Evolutionary conservation across 2,888 invertebrate species (phyloP).

Genomic region (Acheta domesticus): DNA sequence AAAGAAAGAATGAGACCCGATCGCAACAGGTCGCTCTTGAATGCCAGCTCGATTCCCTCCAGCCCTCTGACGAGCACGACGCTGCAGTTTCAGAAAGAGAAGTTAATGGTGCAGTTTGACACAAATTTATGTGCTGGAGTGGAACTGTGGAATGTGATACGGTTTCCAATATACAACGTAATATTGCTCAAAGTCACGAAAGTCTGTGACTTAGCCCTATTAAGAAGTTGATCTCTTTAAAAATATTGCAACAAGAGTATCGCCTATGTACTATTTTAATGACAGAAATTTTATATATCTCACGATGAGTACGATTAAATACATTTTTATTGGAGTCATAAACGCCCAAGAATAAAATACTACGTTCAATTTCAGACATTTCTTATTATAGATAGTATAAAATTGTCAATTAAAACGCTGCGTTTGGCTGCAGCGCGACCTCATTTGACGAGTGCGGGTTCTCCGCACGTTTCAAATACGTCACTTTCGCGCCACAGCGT

Average conservation of each 20-base stretch:
- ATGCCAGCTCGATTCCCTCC: not conserved
- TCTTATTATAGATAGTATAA: no score
- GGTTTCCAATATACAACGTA: not conserved
- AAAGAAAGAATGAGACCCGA: not conserved
- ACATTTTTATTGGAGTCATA: no score
- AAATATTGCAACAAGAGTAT: not conserved
- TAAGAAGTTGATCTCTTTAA: not conserved
- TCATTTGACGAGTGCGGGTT: not conserved
- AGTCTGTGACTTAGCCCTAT: not conserved
- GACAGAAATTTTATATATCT: no score
- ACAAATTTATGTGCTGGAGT: not conserved
- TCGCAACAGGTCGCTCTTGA: not conserved
- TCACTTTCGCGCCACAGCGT: not conserved
- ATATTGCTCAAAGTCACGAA: not conserved
- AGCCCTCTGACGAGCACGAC: not conserved
- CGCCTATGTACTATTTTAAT: no score
- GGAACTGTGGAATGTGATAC: not conserved
- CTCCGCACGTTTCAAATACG: not conserved
- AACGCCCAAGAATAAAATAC: no score
- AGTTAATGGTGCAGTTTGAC: not conserved
- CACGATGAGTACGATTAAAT: no score
- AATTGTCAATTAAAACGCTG: no score
- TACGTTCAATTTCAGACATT: no score
- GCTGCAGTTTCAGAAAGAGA: not conserved
- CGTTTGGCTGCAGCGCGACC: no score